Conservation (phyloP, 2,113 vertebrate genomes). For the Leucopsar rothschildi region DNA sequence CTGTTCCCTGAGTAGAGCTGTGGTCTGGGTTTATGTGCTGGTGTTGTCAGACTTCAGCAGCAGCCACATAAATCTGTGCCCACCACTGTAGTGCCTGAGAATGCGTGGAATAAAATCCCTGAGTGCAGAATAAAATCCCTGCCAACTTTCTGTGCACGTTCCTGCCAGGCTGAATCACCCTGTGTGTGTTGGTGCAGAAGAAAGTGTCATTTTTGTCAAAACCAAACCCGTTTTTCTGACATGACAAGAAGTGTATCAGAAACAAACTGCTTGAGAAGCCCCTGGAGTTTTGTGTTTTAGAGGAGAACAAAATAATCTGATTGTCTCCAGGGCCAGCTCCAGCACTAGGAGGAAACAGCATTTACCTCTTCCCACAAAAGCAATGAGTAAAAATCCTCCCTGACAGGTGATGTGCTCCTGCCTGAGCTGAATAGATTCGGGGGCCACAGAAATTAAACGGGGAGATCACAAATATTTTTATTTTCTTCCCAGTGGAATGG, state of each 20-base stretch:
- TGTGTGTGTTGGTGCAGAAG: neutral
- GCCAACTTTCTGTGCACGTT: fast-evolving
- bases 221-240: neutral
- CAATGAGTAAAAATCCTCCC: neutral
- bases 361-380: neutral
- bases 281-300: neutral
- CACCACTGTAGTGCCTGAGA: neutral
- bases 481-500: neutral
- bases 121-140: neutral
- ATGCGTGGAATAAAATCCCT: neutral
- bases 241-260: neutral
- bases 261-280: neutral
- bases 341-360: neutral
- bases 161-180: neutral
- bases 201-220: neutral
- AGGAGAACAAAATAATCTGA: neutral
- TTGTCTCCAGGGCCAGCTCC: neutral
- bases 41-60: neutral
- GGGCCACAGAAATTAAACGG: neutral
- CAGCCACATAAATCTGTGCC: neutral
- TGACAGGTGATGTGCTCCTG: neutral
- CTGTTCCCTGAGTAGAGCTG: neutral
- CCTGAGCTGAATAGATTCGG: neutral
- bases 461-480: neutral
- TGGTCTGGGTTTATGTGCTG: fast-evolving